Conservation (phyloP, 1,140 invertebrate genomes). For the Platorchestia sp. region DNA sequence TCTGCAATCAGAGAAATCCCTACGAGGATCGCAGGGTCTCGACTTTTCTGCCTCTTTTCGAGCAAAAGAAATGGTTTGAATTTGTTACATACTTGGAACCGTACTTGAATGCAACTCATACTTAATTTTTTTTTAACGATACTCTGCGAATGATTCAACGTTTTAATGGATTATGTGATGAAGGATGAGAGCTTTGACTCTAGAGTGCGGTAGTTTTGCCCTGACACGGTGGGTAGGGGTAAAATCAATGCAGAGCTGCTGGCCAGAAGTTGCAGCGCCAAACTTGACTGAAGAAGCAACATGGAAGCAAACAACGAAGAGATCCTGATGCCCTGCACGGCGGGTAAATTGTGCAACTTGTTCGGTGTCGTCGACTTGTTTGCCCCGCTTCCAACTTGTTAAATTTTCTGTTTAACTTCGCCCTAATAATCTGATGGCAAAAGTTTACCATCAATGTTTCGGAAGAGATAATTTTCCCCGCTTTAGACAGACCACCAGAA, state of each 20-base stretch:
- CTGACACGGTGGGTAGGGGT: background rate
- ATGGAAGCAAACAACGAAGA: background rate
- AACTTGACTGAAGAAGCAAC: constrained; percentile 2
- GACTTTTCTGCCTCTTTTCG: background rate
- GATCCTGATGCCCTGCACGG: constrained; percentile 34
- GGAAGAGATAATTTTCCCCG: constrained; percentile 29
- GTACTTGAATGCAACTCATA: background rate
- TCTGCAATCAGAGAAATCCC: constrained; percentile 14
- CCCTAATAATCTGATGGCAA: constrained; percentile 47
- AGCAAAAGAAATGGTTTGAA: background rate
- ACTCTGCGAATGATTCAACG: background rate
- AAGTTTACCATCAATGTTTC: constrained; percentile 50
- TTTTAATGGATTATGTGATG: background rate
- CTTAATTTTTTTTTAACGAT: background rate
- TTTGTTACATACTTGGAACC: background rate
- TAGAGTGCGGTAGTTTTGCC: background rate
- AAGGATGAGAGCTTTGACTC: background rate
- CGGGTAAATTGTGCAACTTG: constrained; percentile 43
- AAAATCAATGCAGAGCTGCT: background rate
- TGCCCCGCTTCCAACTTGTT: constrained; percentile 16
- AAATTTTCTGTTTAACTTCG: constrained; percentile 53
- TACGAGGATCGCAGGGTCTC: constrained; percentile 8
- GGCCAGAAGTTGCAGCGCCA: background rate
- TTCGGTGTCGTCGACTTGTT: constrained; percentile 48
- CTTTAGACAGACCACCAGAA: background rate